These are phyloP conservation scores for Stichopus horrens DNA, from an alignment of 53 echinoderm and acorn worm species.

Conservation along the genomic window DNA sequence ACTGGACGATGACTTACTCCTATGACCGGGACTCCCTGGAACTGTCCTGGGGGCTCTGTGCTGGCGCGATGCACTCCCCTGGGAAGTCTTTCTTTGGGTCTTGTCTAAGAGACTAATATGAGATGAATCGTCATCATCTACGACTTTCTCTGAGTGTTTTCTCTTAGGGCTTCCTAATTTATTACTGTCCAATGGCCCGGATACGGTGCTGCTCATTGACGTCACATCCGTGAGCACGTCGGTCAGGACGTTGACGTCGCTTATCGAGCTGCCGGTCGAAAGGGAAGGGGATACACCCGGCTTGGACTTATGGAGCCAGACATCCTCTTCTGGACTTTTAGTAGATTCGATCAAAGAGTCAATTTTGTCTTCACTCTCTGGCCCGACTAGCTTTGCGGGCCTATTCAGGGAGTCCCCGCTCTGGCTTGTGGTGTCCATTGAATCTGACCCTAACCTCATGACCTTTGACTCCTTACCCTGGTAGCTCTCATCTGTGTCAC, in stretches of 20 bases:
- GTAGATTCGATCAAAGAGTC: slow-evolving; percentile 18
- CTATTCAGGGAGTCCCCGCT: slow-evolving; percentile 91
- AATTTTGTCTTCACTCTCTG: slow-evolving; percentile 39
- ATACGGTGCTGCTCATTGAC: slow-evolving; percentile 40
- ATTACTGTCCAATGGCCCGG: slow-evolving; percentile 47
- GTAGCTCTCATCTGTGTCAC: slow-evolving; percentile 96
- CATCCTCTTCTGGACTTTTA: slow-evolving; percentile 25
- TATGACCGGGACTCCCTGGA: slow-evolving; percentile 84
- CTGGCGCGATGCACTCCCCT: slow-evolving; percentile 35
- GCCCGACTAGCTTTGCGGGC: slow-evolving; percentile 53
- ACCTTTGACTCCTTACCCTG: slow-evolving; percentile 97
- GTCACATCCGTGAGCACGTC: slow-evolving; percentile 46
- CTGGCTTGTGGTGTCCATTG: slow-evolving; percentile 96
- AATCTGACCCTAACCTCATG: slow-evolving; percentile 96
- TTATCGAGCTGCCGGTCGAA: slow-evolving; percentile 42
- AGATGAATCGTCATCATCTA: slow-evolving; percentile 8
- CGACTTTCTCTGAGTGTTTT: slow-evolving; percentile 31
- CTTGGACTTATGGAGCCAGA: slow-evolving; percentile 42
- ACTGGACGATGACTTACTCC: slow-evolving; percentile 87
- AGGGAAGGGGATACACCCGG: slow-evolving; percentile 35
- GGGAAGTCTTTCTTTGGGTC: slow-evolving; percentile 26
- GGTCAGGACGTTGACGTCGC: slow-evolving; percentile 41
- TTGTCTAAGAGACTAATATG: slow-evolving; percentile 40
- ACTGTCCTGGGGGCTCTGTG: slow-evolving; percentile 93
- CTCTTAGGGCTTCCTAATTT: slow-evolving; percentile 49